Percentiles rank a stretch among this genome's conserved stretches.
phyloP scores from a whole-genome alignment of 2,888 invertebrate genomes.

The Mellilla xanthometata region DNA sequence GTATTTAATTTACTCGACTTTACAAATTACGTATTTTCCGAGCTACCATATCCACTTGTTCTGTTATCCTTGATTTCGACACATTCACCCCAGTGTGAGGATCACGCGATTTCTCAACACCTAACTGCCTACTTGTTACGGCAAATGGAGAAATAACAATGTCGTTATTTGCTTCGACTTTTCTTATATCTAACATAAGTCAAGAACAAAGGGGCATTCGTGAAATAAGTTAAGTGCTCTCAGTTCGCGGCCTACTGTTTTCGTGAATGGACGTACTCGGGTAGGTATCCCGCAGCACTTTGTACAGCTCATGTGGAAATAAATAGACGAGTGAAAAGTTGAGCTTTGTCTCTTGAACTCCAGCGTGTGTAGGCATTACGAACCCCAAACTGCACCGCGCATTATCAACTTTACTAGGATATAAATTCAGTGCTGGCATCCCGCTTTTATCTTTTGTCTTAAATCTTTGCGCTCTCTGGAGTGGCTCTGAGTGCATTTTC shows the following conservation, averaged over 20 bases:
- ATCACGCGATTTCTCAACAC: conserved; percentile 26
- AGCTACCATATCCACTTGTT: no score
- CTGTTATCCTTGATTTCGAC: conserved; percentile 19
- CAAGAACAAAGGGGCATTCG: conserved; percentile 29
- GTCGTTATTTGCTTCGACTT: conserved; percentile 31
- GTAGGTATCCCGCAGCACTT: neutral
- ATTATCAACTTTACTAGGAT: conserved; percentile 9
- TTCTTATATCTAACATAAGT: conserved; percentile 27
- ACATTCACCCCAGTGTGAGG: conserved; percentile 20
- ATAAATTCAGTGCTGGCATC: conserved; percentile 17
- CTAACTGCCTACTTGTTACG: conserved; percentile 31
- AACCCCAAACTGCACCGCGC: conserved; percentile 7
- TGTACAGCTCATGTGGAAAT: neutral
- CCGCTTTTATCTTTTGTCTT: conserved; percentile 16
- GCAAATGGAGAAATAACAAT: conserved; percentile 31
- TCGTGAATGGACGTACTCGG: conserved; percentile 10
- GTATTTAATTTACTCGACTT: no score
- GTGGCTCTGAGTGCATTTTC: conserved; percentile 11
- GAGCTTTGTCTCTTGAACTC: conserved; percentile 1
- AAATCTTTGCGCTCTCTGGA: conserved; percentile 9
- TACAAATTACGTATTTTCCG: no score
- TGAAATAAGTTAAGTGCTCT: conserved; percentile 23
- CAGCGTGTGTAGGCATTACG: conserved; percentile 5
- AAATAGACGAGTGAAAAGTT: conserved; percentile 1
- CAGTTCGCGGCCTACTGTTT: conserved; percentile 18